Conservation (phyloP, 1,140 invertebrate genomes). For the Drosophila triauraria region DNA sequence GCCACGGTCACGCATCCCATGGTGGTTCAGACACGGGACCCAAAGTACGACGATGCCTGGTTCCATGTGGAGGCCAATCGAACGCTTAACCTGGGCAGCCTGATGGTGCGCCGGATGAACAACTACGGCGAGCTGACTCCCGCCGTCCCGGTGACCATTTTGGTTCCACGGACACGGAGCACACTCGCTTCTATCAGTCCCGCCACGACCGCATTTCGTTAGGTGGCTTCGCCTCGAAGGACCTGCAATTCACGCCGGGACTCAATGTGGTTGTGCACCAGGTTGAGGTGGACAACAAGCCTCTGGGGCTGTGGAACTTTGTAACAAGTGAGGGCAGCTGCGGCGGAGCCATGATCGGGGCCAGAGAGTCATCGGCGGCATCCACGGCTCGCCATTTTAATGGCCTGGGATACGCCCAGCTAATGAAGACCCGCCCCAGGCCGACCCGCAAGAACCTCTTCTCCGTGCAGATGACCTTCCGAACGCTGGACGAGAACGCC, state of each 20-base stretch:
- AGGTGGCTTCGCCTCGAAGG: constrained; percentile 86
- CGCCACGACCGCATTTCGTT: constrained; percentile 87
- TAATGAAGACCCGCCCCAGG: constrained; percentile 87
- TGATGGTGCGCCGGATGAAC: constrained; percentile 80
- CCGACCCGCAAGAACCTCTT: constrained; percentile 90
- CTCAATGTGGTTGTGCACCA: constrained; percentile 92
- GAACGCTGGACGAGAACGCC: constrained; percentile 95
- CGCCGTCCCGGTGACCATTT: constrained; percentile 45
- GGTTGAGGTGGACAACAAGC: constrained; percentile 90
- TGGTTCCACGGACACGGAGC: constrained; percentile 69
- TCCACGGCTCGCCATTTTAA: constrained; percentile 87
- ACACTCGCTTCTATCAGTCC: constrained; percentile 78
- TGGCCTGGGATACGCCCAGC: constrained; percentile 92
- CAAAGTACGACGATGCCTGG: constrained; percentile 89
- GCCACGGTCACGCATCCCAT: constrained; percentile 88
- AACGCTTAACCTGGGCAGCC: constrained; percentile 84
- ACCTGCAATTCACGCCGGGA: constrained; percentile 85
- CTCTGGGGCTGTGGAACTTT: constrained; percentile 96
- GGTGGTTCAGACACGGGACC: constrained; percentile 86
- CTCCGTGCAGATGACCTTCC: constrained; percentile 92
- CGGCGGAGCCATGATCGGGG: constrained; percentile 81
- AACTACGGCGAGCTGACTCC: constrained; percentile 69
- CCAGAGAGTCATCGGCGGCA: constrained; percentile 67
- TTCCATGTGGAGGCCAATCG: constrained; percentile 90
- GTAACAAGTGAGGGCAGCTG: constrained; percentile 88